Base-by-base conservation (phyloP, 2,888 invertebrate genomes). In the Meteorus cinctellus region DNA sequence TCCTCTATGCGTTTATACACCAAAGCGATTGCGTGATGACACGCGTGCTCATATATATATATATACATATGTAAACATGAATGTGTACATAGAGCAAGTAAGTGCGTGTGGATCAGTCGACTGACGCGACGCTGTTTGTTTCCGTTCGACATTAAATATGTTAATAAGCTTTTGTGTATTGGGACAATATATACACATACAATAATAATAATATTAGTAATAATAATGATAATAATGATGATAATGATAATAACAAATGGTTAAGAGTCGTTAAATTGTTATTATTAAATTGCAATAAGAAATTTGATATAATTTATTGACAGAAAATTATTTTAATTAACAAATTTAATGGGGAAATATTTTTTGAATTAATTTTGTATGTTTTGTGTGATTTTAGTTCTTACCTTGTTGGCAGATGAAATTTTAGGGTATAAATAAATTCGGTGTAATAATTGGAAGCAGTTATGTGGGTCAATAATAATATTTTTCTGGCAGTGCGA, bases 121-220 rank as follows among this genome's bases (percentile, higher is more conserved):
- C 68, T 67, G 67, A 74, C 71, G 74, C 75, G 77, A 70, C 63
- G 77, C 70, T 51, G 63, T 48, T 19, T 72, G 63, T 75, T 70
- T 75, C 65, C 69, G 74, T 76, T 76, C 72, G 72, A 74, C 62
- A 77, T 79, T 72, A 74, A 79, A 77, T 77, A 79, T 77, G 77
- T 70, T 79, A 77, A 79, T 79, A 45, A 75, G 70, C 65, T 70
- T 70, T 70, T 70, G 69, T 70, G 16, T 48, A 63, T 63, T 55
- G 69, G 31, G n/a, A 55, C 69, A 69, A 67, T 65, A 60, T 19
- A 24, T 34, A 2, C n/a, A 19, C 12, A 36, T 65, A 19, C 16
- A 41, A 12, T 29, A 29, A 62, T 5, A 29, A n/a, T 31, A n/a
- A 34, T 34, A n/a, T 24, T 24, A 24, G 1, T 24, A 24, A 5